Percentiles rank a stretch among this genome's conserved stretches.
phyloP scores from a whole-genome alignment of 2,888 invertebrate species.

The Hemaris fuciformis region DNA sequence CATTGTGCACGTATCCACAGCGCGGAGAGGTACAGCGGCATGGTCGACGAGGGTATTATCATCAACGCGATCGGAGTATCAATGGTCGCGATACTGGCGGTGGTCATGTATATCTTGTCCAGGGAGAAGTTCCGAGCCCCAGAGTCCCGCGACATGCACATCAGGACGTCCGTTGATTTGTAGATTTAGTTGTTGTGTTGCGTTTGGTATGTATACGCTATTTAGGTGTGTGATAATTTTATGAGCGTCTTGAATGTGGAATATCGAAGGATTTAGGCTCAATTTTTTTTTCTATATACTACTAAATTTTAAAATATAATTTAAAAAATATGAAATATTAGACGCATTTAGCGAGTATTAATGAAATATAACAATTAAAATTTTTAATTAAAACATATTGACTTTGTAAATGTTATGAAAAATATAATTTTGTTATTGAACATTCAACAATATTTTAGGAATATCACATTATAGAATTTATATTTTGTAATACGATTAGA shows the following conservation, averaged over 20 bases:
- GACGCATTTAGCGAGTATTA: not conserved
- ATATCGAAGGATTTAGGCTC: not conserved
- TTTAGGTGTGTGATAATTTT: not conserved
- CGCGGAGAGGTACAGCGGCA: conserved; percentile 77
- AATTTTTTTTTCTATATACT: not conserved
- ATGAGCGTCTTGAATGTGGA: not conserved
- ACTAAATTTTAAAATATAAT: not conserved
- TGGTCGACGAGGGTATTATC: conserved; percentile 85
- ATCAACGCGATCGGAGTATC: conserved; percentile 86
- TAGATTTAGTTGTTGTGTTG: conserved; percentile 43
- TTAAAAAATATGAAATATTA: not conserved
- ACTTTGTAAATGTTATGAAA: not conserved
- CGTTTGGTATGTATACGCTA: not conserved
- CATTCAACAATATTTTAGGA: not conserved
- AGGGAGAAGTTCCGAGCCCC: conserved; percentile 79
- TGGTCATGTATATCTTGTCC: conserved; percentile 84
- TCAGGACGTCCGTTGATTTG: conserved; percentile 81
- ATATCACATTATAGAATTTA: not conserved
- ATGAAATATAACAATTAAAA: not conserved
- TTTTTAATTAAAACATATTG: not conserved
- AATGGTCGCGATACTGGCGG: conserved; percentile 83
- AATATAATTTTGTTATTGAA: not conserved
- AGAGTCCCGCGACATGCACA: conserved; percentile 68
- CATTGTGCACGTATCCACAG: conserved; percentile 69
- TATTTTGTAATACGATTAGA: not conserved